These are phyloP conservation scores for Microctenopoma steveboyesi DNA, from an alignment of 2,797 vertebrate species.

Conservation along the genomic window DNA sequence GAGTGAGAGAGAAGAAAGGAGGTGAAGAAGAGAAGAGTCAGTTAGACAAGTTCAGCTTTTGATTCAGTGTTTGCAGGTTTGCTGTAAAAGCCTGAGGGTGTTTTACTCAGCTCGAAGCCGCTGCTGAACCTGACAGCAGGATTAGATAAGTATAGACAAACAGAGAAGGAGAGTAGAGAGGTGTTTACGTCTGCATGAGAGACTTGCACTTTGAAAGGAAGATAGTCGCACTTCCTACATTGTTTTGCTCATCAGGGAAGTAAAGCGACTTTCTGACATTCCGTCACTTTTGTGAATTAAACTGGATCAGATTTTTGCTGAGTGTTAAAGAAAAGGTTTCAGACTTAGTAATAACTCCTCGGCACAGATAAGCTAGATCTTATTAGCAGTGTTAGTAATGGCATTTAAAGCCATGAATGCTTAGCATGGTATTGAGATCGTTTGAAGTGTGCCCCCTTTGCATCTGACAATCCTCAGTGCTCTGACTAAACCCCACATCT, in stretches of 20 bases:
- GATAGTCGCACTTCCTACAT: constrained; percentile 28
- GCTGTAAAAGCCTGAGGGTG: constrained; percentile 41
- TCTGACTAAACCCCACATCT: no score
- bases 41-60: constrained; percentile 45
- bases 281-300: neutral
- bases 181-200: constrained; percentile 74
- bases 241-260: constrained; percentile 17
- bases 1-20: constrained; percentile 40
- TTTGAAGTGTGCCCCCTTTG: no score
- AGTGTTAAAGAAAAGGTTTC: neutral
- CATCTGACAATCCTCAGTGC: no score
- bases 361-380: no score
- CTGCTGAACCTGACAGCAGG: constrained; percentile 41
- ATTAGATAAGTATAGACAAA: constrained; percentile 57
- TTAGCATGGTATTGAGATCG: no score
- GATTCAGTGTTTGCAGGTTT: constrained; percentile 46
- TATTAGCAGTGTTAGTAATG: no score
- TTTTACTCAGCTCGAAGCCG: constrained; percentile 36
- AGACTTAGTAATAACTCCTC: neutral
- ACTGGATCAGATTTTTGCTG: no score
- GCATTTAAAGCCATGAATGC: no score
- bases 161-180: constrained; percentile 33
- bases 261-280: constrained; percentile 7
- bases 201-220: constrained; percentile 52
- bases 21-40: constrained; percentile 33